Conservation (phyloP, 2,888 invertebrate species). For the Prostheceraeus crozeri region DNA sequence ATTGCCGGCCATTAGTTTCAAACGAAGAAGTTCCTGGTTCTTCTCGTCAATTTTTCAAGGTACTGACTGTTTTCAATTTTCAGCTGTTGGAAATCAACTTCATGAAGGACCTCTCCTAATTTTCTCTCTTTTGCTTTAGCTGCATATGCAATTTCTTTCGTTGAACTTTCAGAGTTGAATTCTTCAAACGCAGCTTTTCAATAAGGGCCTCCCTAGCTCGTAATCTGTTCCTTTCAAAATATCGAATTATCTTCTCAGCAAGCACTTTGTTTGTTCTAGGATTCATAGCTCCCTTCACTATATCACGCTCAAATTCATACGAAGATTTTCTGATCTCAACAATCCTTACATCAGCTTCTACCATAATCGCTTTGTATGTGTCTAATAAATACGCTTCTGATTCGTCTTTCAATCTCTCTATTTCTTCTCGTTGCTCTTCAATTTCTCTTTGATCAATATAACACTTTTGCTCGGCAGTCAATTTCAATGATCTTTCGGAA, state of each 20-base stretch:
- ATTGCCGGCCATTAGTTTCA: slow-evolving; percentile 56
- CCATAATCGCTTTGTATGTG: slow-evolving; percentile 48
- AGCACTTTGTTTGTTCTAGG: slow-evolving; percentile 49
- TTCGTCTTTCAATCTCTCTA: slow-evolving; percentile 51
- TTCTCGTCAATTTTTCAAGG: slow-evolving; percentile 56
- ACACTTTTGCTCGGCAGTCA: slow-evolving; percentile 56
- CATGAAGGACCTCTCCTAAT: slow-evolving; percentile 57
- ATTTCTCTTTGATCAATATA: slow-evolving; percentile 56
- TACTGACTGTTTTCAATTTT: slow-evolving; percentile 58
- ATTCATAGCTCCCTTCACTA: slow-evolving; percentile 52
- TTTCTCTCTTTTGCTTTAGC: slow-evolving; percentile 58
- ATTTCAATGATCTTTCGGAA: slow-evolving; percentile 49
- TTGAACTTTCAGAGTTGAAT: slow-evolving; percentile 54
- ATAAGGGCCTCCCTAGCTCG: slow-evolving; percentile 47
- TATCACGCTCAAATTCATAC: slow-evolving; percentile 56
- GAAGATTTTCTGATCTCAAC: slow-evolving; percentile 53
- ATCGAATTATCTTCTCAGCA: slow-evolving; percentile 54
- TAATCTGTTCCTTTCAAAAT: too few relatives aligned
- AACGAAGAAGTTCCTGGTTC: slow-evolving; percentile 53
- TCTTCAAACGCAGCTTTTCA: slow-evolving; percentile 55
- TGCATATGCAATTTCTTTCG: slow-evolving; percentile 55
- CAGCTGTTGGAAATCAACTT: slow-evolving; percentile 57
- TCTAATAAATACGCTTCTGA: slow-evolving; percentile 54
- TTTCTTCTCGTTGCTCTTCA: slow-evolving; percentile 53
- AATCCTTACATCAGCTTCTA: slow-evolving; percentile 52